Conservation (phyloP, 2,888 invertebrate genomes). For the Drosophila falleni region DNA sequence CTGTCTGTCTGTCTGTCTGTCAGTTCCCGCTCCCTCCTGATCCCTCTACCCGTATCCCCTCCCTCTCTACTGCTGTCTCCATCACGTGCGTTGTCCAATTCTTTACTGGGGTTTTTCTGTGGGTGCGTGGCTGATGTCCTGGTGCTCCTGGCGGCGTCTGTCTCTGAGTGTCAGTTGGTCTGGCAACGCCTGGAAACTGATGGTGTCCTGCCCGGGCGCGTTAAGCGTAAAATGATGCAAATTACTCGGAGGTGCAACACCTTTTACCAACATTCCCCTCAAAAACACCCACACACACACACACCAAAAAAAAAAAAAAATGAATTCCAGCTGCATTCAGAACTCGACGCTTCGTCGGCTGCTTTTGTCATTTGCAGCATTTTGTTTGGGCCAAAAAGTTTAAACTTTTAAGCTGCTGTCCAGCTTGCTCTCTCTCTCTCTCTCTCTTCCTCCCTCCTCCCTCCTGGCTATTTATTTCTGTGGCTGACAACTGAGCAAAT, state of each 20-base stretch:
- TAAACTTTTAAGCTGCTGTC: conserved; percentile 48
- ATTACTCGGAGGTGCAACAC: conserved; percentile 65
- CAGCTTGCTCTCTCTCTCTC: not conserved
- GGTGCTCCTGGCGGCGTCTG: conserved; percentile 30
- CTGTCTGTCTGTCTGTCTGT: conserved; percentile 7
- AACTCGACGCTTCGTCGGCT: conserved; percentile 35
- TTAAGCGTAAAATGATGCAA: conserved; percentile 74
- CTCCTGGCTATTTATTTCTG: conserved; percentile 22
- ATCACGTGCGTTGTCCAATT: conserved; percentile 5
- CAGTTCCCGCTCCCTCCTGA: not conserved
- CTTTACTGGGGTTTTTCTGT: conserved; percentile 7
- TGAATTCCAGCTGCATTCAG: conserved; percentile 37
- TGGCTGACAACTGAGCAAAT: conserved; percentile 57
- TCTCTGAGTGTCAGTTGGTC: conserved; percentile 56
- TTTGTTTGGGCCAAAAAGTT: conserved; percentile 33
- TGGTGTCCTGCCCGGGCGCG: conserved; percentile 45
- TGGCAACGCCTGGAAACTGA: conserved; percentile 38
- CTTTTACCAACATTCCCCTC: conserved; percentile 29
- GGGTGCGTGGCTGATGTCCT: conserved; percentile 21
- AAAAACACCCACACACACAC: not conserved
- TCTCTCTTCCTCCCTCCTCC: not conserved
- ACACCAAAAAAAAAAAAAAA: no score
- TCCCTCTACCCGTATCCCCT: not conserved
- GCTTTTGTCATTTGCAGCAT: conserved; percentile 50
- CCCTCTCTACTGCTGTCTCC: not conserved